Evolutionary conservation across 92 coral and sea anemone species (phyloP).

Genomic region (Actinernus sp.): DNA sequence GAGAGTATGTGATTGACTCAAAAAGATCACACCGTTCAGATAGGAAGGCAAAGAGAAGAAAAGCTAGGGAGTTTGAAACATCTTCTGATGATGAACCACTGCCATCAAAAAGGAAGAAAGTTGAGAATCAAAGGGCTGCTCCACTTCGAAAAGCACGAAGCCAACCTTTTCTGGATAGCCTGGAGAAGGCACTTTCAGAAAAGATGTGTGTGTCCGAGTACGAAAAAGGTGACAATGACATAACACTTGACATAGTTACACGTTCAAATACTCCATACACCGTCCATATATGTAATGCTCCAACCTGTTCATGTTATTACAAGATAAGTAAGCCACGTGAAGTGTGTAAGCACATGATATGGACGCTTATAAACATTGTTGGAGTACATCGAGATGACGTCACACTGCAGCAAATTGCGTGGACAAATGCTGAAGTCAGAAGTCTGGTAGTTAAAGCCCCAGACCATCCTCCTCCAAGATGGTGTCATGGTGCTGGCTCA

Average conservation of each 20-base stretch:
- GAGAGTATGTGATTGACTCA: neutral
- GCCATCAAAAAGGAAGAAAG: neutral
- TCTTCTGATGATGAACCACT: constrained; percentile 4
- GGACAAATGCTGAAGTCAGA: neutral
- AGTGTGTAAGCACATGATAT: constrained; percentile 7
- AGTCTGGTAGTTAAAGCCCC: neutral
- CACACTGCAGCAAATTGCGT: constrained; percentile 3
- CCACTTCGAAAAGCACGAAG: constrained; percentile 5
- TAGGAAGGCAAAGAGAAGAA: neutral
- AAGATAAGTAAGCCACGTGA: constrained; percentile 7
- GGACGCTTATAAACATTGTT: neutral
- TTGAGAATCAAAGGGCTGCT: neutral
- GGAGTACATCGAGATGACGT: constrained; percentile 2
- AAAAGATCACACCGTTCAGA: constrained; percentile 11
- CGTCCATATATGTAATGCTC: neutral
- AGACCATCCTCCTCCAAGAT: neutral
- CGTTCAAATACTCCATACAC: neutral
- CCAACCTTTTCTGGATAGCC: constrained; percentile 3
- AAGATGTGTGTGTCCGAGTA: constrained; percentile 3
- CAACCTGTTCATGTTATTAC: neutral
- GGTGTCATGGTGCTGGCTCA: neutral
- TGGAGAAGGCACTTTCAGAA: constrained; percentile 10
- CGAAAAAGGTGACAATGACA: neutral
- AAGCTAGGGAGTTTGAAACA: neutral
- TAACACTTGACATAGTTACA: neutral